Conservation (phyloP, 1,140 invertebrate genomes). For the Marisa cornuarietis region DNA sequence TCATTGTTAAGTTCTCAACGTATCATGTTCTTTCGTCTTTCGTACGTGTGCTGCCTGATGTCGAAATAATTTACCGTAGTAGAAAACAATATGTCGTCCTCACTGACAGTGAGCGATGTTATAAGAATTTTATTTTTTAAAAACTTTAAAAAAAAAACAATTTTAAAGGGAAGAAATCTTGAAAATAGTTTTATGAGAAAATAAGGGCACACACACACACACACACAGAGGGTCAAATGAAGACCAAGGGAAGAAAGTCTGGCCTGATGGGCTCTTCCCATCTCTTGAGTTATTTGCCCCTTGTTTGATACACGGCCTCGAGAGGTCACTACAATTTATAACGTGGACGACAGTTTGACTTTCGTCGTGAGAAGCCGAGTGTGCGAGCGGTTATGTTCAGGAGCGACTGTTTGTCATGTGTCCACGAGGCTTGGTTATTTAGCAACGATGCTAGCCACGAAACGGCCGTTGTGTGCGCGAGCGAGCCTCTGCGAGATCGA, state of each 20-base stretch:
- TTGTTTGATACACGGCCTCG: neutral
- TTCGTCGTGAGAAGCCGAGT: neutral
- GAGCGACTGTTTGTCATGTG: neutral
- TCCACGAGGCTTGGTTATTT: neutral
- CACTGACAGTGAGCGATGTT: neutral
- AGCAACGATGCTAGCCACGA: neutral
- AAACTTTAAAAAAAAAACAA: neutral
- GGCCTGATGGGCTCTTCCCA: too few relatives aligned
- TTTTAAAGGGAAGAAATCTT: neutral
- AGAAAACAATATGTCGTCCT: neutral
- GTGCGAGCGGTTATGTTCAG: neutral
- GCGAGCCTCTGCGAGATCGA: neutral
- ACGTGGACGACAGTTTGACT: neutral
- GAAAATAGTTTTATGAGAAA: too few relatives aligned
- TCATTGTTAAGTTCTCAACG: too few relatives aligned
- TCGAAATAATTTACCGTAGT: neutral
- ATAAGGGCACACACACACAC: too few relatives aligned
- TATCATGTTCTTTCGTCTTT: too few relatives aligned
- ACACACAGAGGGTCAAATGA: too few relatives aligned
- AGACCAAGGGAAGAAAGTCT: too few relatives aligned
- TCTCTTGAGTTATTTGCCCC: slow-evolving; percentile 5
- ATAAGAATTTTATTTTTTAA: neutral
- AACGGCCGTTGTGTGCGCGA: slow-evolving; percentile 1
- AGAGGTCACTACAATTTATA: slow-evolving; percentile 5
- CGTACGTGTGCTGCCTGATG: too few relatives aligned